Percentiles rank a stretch among this genome's conserved stretches.
phyloP scores from a whole-genome alignment of 1,140 invertebrate species.

The Eufriesea mexicana region DNA sequence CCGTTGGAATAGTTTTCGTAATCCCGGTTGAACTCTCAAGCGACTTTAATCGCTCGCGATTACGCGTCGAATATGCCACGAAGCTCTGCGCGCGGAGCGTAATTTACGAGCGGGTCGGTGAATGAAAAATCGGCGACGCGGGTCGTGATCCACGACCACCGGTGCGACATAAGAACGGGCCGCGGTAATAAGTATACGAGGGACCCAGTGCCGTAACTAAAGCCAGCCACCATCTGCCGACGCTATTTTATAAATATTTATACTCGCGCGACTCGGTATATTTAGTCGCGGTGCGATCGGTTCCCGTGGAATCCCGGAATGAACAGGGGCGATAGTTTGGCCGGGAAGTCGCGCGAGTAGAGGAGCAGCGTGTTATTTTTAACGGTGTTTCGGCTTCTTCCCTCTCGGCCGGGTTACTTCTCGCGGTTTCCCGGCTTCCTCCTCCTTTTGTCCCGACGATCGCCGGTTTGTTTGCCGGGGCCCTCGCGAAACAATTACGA shows the following conservation, averaged over 20 bases:
- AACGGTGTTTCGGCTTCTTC: conserved; percentile 40
- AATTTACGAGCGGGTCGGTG: conserved; percentile 12
- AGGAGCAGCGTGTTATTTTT: conserved; percentile 57
- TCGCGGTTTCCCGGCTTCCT: not conserved
- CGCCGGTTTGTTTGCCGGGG: not conserved
- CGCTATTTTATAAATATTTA: conserved; percentile 72
- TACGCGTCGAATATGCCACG: not conserved
- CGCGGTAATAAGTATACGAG: not conserved
- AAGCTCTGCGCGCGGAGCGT: conserved; percentile 19
- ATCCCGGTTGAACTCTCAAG: not conserved
- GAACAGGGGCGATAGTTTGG: conserved; percentile 49
- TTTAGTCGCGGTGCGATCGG: conserved; percentile 59
- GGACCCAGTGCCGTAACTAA: conserved; percentile 44
- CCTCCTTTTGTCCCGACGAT: too few relatives aligned
- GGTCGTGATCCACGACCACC: not conserved
- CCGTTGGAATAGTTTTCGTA: too few relatives aligned
- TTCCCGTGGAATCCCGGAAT: conserved; percentile 31
- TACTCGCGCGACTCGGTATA: conserved; percentile 56
- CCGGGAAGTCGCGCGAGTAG: conserved; percentile 5
- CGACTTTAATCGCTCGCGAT: conserved; percentile 11
- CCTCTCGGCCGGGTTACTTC: not conserved
- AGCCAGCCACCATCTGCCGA: conserved; percentile 66
- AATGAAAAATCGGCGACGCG: conserved; percentile 1
- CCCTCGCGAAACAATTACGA: conserved; percentile 18
- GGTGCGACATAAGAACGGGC: not conserved